A percentile compares a stretch with the other conserved stretches of the same genome.
These are phyloP conservation scores for Ichneumoninae sp. DNA, from an alignment of 2,888 invertebrate genomes.

Conservation along the genomic window DNA sequence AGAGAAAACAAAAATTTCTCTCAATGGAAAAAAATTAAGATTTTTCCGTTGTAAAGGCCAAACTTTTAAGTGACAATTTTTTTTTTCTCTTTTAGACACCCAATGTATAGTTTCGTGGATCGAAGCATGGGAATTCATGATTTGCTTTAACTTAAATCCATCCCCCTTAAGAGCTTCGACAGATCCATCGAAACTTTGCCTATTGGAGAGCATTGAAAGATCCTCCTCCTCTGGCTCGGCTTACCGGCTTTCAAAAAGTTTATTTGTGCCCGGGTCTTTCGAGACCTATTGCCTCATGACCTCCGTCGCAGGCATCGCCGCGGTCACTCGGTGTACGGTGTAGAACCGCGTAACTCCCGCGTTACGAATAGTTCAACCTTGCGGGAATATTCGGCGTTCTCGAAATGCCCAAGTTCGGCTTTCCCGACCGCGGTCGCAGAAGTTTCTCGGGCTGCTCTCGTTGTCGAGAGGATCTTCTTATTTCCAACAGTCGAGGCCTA, in stretches of 20 bases:
- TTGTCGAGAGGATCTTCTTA: slow-evolving; percentile 20
- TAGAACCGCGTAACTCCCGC: not conserved
- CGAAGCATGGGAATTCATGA: not conserved
- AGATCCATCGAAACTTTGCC: slow-evolving; percentile 12
- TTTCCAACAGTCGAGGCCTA: slow-evolving; percentile 22
- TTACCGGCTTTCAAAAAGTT: slow-evolving; percentile 15
- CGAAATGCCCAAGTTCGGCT: slow-evolving; percentile 48
- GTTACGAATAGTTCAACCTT: slow-evolving; percentile 25
- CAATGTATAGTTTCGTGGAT: not conserved
- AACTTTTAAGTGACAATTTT: no score
- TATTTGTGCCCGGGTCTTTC: slow-evolving; percentile 26
- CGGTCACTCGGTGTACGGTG: not conserved
- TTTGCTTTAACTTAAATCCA: not conserved
- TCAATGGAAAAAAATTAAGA: no score
- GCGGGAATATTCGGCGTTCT: slow-evolving; percentile 54
- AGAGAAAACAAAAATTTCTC: no score
- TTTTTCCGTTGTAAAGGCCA: no score
- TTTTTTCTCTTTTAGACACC: not conserved
- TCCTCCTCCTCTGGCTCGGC: slow-evolving; percentile 18
- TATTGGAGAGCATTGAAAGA: slow-evolving; percentile 10
- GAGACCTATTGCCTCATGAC: slow-evolving; percentile 37
- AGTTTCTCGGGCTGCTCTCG: slow-evolving; percentile 40
- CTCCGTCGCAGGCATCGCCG: slow-evolving; percentile 10
- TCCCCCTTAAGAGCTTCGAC: slow-evolving; percentile 2
- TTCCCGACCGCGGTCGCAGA: slow-evolving; percentile 37